Conservation (phyloP, 2,888 invertebrate genomes). For the Lypha dubia region DNA sequence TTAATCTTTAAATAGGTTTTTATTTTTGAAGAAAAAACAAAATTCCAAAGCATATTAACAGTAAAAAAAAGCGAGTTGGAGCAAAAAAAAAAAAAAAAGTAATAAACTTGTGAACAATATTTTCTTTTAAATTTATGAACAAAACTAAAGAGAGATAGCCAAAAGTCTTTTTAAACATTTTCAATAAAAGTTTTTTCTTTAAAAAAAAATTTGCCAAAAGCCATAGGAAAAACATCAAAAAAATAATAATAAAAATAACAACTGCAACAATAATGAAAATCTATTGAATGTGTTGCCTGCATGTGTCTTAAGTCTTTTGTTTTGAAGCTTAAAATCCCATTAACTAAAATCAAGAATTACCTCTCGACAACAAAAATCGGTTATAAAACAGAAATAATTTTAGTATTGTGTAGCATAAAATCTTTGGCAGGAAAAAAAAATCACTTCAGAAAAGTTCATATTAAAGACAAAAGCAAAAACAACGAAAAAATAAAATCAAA, state of each 20-base stretch:
- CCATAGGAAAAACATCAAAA: slow-evolving; percentile 13
- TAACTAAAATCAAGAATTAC: slow-evolving; percentile 49
- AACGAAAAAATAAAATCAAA: not conserved
- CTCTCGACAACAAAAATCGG: not conserved
- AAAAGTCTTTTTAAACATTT: not conserved
- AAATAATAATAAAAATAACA: slow-evolving; percentile 17
- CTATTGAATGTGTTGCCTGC: not conserved
- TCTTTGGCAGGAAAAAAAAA: slow-evolving; percentile 9
- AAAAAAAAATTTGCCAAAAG: slow-evolving; percentile 51
- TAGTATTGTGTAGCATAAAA: not conserved
- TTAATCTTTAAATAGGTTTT: slow-evolving; percentile 8
- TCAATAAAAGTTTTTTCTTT: not conserved
- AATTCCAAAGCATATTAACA: slow-evolving; percentile 66
- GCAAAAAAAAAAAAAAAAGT: slow-evolving; percentile 11
- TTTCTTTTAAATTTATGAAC: not conserved
- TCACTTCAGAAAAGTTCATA: not conserved
- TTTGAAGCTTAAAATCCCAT: slow-evolving; percentile 31
- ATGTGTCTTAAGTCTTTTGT: slow-evolving; percentile 66
- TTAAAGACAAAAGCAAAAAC: not conserved
- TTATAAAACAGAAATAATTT: not conserved
- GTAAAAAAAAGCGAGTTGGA: no score
- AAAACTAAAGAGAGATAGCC: not conserved
- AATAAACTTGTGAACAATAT: slow-evolving; percentile 29
- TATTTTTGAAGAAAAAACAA: not conserved
- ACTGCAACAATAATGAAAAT: slow-evolving; percentile 23